These are phyloP conservation scores for Rafetus swinhoei DNA, from an alignment of 2,113 vertebrate genomes.

Conservation along the genomic window DNA sequence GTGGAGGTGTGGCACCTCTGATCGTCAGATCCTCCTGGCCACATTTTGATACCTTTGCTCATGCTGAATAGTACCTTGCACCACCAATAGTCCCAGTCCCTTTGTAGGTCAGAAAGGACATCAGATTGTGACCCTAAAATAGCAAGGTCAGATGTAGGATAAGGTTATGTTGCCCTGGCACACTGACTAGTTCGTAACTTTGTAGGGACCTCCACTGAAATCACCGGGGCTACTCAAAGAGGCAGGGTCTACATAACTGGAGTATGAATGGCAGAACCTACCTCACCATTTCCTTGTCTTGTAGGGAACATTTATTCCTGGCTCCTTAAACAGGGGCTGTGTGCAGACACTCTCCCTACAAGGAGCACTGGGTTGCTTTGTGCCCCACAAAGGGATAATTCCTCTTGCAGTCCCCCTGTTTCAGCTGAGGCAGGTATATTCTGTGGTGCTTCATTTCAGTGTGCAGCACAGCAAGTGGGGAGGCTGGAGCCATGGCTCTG, in stretches of 20 bases:
- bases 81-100: background rate
- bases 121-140: conserved; percentile 11
- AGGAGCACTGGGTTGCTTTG: background rate
- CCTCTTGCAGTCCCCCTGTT: background rate
- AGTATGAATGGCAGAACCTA: background rate
- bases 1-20: background rate
- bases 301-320: conserved; percentile 64
- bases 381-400: background rate
- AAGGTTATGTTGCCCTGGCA: conserved; percentile 48
- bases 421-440: accelerated
- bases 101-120: background rate
- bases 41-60: background rate
- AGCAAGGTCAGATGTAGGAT: conserved; percentile 46
- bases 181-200: conserved; percentile 44
- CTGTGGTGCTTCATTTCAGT: background rate
- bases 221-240: conserved; percentile 50
- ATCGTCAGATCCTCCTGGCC: background rate
- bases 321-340: background rate
- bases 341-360: background rate
- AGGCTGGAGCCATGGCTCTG: background rate
- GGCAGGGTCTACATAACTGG: background rate
- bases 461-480: background rate
- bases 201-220: conserved; percentile 39
- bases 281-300: conserved; percentile 10
- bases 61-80: background rate